Evolutionary conservation across 1,140 invertebrate species (phyloP).

Genomic region (Monomorium pharaonis): DNA sequence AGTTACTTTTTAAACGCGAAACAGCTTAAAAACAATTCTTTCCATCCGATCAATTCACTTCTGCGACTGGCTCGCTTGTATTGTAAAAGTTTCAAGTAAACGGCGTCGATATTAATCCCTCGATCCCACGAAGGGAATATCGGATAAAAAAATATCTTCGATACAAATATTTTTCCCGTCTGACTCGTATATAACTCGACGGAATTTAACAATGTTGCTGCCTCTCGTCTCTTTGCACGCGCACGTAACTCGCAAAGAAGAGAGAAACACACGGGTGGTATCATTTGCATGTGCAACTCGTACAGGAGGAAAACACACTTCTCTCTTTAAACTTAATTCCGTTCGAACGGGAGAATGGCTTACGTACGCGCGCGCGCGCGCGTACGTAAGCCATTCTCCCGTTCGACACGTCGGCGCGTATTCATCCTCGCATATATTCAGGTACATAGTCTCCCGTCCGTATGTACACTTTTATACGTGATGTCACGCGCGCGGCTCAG

Average conservation of each 20-base stretch:
- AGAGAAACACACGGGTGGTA: neutral
- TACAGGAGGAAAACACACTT: neutral
- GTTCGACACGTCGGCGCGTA: slow-evolving; percentile 10
- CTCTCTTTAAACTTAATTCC: neutral
- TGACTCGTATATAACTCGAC: too few species aligned
- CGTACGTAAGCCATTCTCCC: neutral
- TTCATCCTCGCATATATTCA: slow-evolving; percentile 25
- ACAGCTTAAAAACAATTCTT: too few species aligned
- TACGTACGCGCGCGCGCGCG: neutral
- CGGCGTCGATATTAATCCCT: too few species aligned
- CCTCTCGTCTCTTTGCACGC: too few species aligned
- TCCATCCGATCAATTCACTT: too few species aligned
- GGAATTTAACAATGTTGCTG: too few species aligned
- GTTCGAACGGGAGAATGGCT: slow-evolving; percentile 4
- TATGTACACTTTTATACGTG: slow-evolving; percentile 67
- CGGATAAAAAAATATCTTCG: too few species aligned
- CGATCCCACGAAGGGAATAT: too few species aligned
- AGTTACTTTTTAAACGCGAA: too few species aligned
- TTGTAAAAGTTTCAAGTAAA: too few species aligned
- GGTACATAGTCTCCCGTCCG: slow-evolving; percentile 45
- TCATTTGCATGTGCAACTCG: neutral
- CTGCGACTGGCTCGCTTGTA: too few species aligned
- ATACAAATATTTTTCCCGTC: too few species aligned
- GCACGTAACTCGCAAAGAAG: neutral
- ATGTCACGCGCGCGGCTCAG: slow-evolving; percentile 72